These are phyloP conservation scores for Rhipidura dahli DNA, from an alignment of 2,113 vertebrate species.

Conservation along the genomic window DNA sequence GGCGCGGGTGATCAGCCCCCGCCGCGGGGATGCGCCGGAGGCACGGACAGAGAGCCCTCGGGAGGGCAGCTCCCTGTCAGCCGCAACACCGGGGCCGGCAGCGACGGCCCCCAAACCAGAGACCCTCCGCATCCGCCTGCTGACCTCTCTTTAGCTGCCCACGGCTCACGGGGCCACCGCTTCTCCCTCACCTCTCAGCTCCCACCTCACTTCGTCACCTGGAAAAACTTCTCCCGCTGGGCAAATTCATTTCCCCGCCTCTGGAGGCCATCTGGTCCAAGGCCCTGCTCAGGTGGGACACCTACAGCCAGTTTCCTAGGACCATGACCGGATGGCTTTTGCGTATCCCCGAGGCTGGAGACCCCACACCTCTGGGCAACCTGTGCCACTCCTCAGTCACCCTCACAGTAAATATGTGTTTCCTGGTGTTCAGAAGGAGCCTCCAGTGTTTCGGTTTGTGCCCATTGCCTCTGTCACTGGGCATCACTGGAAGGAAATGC, in stretches of 20 bases:
- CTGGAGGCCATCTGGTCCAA: background rate
- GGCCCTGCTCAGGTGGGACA: background rate
- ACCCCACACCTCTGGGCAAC: background rate
- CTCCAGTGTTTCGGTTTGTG: background rate
- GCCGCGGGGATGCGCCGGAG: background rate
- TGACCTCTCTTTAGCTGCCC: too few relatives aligned
- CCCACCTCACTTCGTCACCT: background rate
- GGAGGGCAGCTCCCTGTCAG: background rate
- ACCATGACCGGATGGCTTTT: background rate
- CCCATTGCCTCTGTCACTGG: background rate
- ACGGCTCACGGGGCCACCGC: fast-evolving
- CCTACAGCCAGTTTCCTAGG: background rate
- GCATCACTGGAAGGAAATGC: background rate
- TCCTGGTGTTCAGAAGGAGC: background rate
- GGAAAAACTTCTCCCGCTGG: background rate
- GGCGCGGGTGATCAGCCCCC: background rate
- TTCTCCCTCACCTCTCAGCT: background rate
- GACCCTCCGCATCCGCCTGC: fast-evolving
- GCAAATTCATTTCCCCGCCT: background rate
- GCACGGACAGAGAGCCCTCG: too few relatives aligned
- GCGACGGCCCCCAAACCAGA: fast-evolving
- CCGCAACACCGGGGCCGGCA: fast-evolving
- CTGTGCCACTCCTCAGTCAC: background rate
- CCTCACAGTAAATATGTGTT: background rate
- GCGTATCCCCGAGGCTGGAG: background rate